Evolutionary conservation across 2,888 invertebrate genomes (phyloP), one percentile per base, ranked within the genome.

Genomic region (Drosophila diplacantha): DNA sequence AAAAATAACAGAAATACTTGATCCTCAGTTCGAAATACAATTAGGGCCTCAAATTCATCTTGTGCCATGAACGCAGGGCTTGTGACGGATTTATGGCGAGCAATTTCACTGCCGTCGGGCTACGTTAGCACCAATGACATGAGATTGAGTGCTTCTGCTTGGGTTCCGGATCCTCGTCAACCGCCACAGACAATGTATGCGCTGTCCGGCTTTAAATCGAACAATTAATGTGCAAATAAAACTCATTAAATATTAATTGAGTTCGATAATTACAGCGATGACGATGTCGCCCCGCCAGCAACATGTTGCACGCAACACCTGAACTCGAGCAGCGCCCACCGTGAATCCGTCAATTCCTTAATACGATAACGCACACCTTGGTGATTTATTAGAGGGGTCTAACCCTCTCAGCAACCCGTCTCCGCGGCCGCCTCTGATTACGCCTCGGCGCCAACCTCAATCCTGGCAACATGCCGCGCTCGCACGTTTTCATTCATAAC

Each of bases 21-120:
- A 22, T 14, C 39, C 22, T 22, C 8, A n/a, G 8, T n/a, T 39
- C 14, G 8, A 39, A 20, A 14, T 8, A 39, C 20, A 22, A 22
- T 9, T 6, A 11, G 11, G 41, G n/a, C 11, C 24, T 16, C 11
- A 11, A 57, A 35, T 22, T 34, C 35, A n/a, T 43, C 29, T 22
- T 16, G 32, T 22, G 16, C 11, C 16, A 20, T 31, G 29, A 11
- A 3, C 44, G 14, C 24, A 32, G 44, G 44, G 44, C 38, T 22
- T 54, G 18, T 52, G 52, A 76, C 50, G 49, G 70, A 75, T 68
- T 69, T 66, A 70, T 64, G 69, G 34, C 52, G 38, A 53, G 71
- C 75, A 84, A 85, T 85, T 81, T 83, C 57, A 84, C 85, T 84
- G 82, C 75, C 83, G 81, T 53, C 78, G 61, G 34, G 62, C 55